Conservation (phyloP, 2,888 invertebrate genomes). For the Idaea aversata region DNA sequence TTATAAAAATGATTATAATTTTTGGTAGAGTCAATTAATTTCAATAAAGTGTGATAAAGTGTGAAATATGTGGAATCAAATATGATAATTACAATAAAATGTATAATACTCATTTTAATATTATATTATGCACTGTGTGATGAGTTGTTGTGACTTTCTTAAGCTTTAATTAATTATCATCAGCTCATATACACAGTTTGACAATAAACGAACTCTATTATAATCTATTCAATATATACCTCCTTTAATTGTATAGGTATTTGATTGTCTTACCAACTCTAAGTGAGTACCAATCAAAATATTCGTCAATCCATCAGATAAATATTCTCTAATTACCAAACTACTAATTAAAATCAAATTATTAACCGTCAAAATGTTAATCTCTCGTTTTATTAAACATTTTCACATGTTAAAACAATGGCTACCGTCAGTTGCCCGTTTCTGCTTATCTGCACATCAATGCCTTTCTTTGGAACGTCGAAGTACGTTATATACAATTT, state of each 20-base stretch:
- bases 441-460: constrained; percentile 67
- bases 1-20: too few species aligned
- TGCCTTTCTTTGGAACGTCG: constrained; percentile 65
- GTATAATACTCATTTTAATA: too few species aligned
- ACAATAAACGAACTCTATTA: too few species aligned
- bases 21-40: too few species aligned
- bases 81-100: too few species aligned
- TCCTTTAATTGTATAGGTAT: not conserved
- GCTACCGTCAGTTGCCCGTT: constrained; percentile 68
- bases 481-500: constrained; percentile 65
- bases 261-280: constrained; percentile 6
- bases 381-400: constrained; percentile 51
- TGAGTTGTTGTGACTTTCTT: too few species aligned
- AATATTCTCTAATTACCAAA: constrained; percentile 15
- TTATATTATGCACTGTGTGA: too few species aligned
- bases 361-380: constrained; percentile 60
- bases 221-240: too few species aligned
- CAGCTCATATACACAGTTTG: too few species aligned
- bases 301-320: not conserved
- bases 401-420: constrained; percentile 76
- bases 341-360: constrained; percentile 66
- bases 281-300: constrained; percentile 1
- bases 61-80: too few species aligned
- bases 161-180: too few species aligned
- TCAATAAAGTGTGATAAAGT: too few species aligned